A percentile compares a stretch with the other conserved stretches of the same genome.
phyloP scores from a whole-genome alignment of 2,113 vertebrate species.

The Aspiorhynchus laticeps region DNA sequence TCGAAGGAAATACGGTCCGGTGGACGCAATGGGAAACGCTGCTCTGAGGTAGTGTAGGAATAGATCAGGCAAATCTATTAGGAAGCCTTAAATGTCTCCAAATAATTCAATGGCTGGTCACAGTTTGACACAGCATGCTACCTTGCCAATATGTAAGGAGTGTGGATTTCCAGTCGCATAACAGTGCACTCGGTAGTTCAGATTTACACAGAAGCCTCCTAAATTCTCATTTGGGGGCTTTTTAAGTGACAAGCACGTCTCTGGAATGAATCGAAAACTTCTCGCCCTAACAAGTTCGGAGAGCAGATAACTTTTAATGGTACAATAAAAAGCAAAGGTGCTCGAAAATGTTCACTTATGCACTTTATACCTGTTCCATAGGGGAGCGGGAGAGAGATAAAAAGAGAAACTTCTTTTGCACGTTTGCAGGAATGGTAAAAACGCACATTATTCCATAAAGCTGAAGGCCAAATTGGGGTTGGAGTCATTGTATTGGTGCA shows the following conservation, averaged over 20 bases:
- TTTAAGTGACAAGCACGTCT: not conserved
- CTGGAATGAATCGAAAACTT: not conserved
- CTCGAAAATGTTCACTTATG: not conserved
- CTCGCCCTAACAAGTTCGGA: not conserved
- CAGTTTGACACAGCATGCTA: slow-evolving; percentile 31
- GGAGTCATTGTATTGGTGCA: not conserved
- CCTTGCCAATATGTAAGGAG: not conserved
- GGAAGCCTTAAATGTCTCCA: slow-evolving; percentile 29
- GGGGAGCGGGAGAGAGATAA: not conserved
- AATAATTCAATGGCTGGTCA: slow-evolving; percentile 32
- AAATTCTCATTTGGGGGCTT: not conserved
- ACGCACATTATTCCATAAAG: not conserved
- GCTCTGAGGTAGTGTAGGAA: not conserved
- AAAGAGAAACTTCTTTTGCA: not conserved
- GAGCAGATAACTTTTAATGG: slow-evolving; percentile 21
- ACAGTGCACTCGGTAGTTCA: not conserved
- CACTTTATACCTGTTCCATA: not conserved
- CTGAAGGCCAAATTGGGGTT: not conserved
- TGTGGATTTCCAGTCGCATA: slow-evolving; percentile 17
- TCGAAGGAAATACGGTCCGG: slow-evolving; percentile 10
- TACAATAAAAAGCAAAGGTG: not conserved
- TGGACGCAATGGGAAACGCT: not conserved
- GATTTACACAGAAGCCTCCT: not conserved
- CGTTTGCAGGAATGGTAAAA: not conserved
- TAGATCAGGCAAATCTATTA: slow-evolving; percentile 17